These are phyloP conservation scores for Horisme vitalbata DNA, from an alignment of 2,888 invertebrate species.

Conservation along the genomic window DNA sequence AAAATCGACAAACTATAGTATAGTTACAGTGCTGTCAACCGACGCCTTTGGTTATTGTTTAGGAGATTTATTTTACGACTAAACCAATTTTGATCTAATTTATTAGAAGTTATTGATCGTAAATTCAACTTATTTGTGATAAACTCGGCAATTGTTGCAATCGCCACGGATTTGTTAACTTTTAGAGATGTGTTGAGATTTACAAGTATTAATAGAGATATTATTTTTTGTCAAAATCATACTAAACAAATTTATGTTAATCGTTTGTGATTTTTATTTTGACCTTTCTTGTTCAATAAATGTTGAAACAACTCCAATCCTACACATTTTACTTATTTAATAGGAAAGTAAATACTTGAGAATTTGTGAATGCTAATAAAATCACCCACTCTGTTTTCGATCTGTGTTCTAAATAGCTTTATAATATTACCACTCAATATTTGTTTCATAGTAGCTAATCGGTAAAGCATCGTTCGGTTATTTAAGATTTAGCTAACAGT, in stretches of 20 bases:
- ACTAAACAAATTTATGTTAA: conserved; percentile 1
- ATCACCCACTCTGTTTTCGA: conserved; percentile 6
- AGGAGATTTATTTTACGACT: conserved; percentile 54
- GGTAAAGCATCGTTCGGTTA: too few relatives aligned
- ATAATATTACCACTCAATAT: too few relatives aligned
- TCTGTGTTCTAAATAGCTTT: background rate
- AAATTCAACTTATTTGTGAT: conserved; percentile 39
- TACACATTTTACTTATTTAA: conserved; percentile 14
- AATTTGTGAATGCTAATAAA: conserved; percentile 12
- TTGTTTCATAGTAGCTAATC: too few relatives aligned
- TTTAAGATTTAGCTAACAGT: too few relatives aligned
- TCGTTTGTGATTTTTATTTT: conserved; percentile 1
- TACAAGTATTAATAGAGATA: too few relatives aligned
- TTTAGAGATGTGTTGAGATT: too few relatives aligned
- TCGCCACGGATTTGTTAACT: background rate
- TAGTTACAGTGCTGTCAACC: conserved; percentile 42
- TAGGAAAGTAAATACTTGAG: conserved; percentile 17
- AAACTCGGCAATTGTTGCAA: background rate
- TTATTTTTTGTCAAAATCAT: too few relatives aligned
- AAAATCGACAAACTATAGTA: conserved; percentile 46
- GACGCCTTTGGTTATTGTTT: conserved; percentile 47
- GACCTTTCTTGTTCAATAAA: conserved; percentile 17
- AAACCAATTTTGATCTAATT: conserved; percentile 44
- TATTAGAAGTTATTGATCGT: conserved; percentile 41
- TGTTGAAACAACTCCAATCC: conserved; percentile 12